Evolutionary conservation across 2,113 vertebrate species (phyloP).

Genomic region (Pardalotus punctatus): DNA sequence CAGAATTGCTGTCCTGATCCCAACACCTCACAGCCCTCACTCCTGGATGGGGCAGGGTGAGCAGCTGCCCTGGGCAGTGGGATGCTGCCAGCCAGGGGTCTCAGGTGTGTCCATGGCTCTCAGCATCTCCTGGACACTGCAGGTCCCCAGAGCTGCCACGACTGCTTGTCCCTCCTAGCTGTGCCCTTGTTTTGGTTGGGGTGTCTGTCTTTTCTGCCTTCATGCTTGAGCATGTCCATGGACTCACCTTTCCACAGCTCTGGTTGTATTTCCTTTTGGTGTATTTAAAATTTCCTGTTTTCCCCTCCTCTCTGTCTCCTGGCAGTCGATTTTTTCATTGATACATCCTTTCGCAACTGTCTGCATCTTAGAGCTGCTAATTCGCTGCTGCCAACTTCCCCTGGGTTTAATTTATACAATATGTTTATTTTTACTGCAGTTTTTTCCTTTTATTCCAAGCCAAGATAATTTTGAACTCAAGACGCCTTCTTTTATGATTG

Average conservation of each 20-base stretch:
- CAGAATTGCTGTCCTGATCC: neutral
- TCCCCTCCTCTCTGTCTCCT: neutral
- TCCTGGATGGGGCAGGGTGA: neutral
- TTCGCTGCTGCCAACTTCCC: conserved; percentile 48
- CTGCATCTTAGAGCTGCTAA: conserved; percentile 23
- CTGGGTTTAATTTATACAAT: conserved; percentile 50
- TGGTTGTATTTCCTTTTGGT: neutral
- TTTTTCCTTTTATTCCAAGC: conserved; percentile 53
- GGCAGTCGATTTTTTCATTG: neutral
- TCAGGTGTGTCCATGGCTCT: accelerated
- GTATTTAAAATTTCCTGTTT: neutral
- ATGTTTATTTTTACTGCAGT: conserved; percentile 59
- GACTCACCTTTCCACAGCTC: neutral
- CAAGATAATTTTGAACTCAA: conserved; percentile 55
- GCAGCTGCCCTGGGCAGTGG: accelerated
- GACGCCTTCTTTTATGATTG: conserved; percentile 27
- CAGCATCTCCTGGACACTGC: neutral
- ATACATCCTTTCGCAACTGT: conserved; percentile 10
- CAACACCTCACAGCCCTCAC: accelerated
- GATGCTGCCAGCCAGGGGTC: neutral
- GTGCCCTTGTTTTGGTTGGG: neutral
- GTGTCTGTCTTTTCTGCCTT: neutral
- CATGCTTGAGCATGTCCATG: accelerated
- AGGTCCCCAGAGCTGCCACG: accelerated
- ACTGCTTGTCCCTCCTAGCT: neutral